Base-by-base conservation (phyloP, 2,888 invertebrate species). In the Athalia circularis region DNA sequence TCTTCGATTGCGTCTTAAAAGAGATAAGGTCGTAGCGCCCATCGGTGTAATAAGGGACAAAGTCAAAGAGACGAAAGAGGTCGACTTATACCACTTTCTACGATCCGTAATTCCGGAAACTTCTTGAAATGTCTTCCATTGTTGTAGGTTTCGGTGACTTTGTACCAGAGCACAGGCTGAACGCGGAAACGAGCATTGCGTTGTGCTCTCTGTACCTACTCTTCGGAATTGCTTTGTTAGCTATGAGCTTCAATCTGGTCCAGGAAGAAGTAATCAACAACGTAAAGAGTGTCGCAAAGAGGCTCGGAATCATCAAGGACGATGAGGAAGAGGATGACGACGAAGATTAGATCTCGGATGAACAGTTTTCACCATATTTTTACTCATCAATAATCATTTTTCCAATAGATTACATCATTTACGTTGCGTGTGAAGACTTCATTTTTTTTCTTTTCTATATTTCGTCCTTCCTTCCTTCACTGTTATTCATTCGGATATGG, bases 191-290 rank as follows among this genome's bases (percentile, higher is more conserved):
- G 82, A 94, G 94, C 83, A 94, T 98, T 81, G 97, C 97, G 0
- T 92, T 98, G 77, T 98, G 97, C 87, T 97, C 97, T 0, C 91
- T 98, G 78, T 99, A 99, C 91, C 92, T 99, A 81, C 92, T 99
- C 64, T 98, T 98, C 89, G 98, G 98, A 6, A 98, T 98, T 87
- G 97, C 98, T 0, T 91, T 98, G 65, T 91, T 98, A 82, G 98
- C 98, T 48, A 99, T 98, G 98, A 97, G 97, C 86, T 98, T 98
- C 91, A 98, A 98, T 92, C 92, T 98, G 87, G 98, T 98, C 65
- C 98, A 98, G 90, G 97, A 97, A 88, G 97, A 98, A 90, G 97
- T 98, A 8, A 96, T 97, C 81, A 95, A 95, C 80, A 96, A 96
- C 87, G 97, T 97, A 5, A 96, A 97, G 85, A 93, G 94, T 80